Base-by-base conservation (phyloP, 2,888 invertebrate genomes). In the Oegoconia quadripuncta region DNA sequence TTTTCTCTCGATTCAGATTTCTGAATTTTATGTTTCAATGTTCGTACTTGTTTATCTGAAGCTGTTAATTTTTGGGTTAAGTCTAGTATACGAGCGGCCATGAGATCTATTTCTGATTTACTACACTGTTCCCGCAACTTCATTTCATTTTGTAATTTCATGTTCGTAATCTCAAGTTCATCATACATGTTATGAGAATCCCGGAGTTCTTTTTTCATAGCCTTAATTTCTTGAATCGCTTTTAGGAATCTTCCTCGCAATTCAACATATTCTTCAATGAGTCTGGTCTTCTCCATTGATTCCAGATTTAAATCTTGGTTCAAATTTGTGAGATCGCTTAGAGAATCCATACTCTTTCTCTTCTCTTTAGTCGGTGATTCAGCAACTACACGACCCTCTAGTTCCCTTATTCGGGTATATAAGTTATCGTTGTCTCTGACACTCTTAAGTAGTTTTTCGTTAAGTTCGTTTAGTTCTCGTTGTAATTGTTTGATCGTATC, bases 41-140 rank as follows among this genome's bases (percentile, higher is more conserved):
- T 91, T 37, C 95, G 88, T 6, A 94, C 93, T 74, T 95, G 95
- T 55, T 94, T 93, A 63, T 96, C 96, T 1, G 95, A 94, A 0
- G 91, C 90, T 5, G 92, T 92, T 42, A 96, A 88, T 69, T 96
- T 97, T 37, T 91, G 89, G 0, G 96, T 95, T 18, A 97, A 81
- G 67, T 96, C 95, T 64, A 96, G 92, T 42, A 97, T 93, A 34
- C 96, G 90, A 15, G 93, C 93, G 0, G 93, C 94, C 92, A 97
- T 93, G 57, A 95, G 79, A 46, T 92, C 91, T 26, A 94, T 89
- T 72, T 96, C 94, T 0, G 93, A 92, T 48, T 90, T 83, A 51
- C 91, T 90, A 37, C 91, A 90, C 51, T 93, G 91, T 49, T 89
- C 90, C 43, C 89, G 79, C 1, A 90, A 71, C 43, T 91, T 91